Evolutionary conservation across 2,113 vertebrate genomes (phyloP), one percentile per base, ranked within the genome.

Genomic region (Bathybates hornii): DNA sequence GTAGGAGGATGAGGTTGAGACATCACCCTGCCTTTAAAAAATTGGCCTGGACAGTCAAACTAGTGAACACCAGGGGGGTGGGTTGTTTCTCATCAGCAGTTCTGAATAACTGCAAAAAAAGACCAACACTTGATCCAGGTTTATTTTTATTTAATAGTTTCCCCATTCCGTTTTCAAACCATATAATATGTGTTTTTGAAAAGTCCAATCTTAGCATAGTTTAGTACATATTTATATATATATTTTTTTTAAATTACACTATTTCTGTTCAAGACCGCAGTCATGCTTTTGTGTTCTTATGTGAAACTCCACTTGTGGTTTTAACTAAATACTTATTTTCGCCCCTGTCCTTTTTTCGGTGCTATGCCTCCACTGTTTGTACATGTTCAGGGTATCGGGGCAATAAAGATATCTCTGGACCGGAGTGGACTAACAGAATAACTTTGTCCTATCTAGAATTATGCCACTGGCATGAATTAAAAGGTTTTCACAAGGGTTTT

Each of bases 11-110:
- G 61, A 87, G 36, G 63, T 79, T 84, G 89, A 89, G 83, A 71
- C 57, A 80, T 91, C 89, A 83, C 5, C 78, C 17, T 34, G 80
- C 79, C 76, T 81, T 86, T 68, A 43, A 90, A 78, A n/a, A 80
- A 80, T 90, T 91, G 84, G 82, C 71, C 85, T 5, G 76, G 76
- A 81, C 89, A 86, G 91, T 54, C 84, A 82, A 91, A 79, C 79
- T 79, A 86, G 88, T 16, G 9, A 88, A 85, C 88, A 85, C 32
- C 48, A 19, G 59, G 43, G 52, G 73, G 24, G n/a, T 29, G 85
- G 21, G n/a, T 66, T 88, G 81, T 91, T 89, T 86, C 89, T 92
- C 21, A 92, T 95, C 94, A 93, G 92, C 92, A 91, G 32, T 94
- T 94, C 84, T 93, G 83, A 89, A 50, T 76, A 54, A 68, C 63